Percentiles rank a stretch among this genome's conserved stretches.
phyloP scores from a whole-genome alignment of 2,888 invertebrate genomes.

The Invenusta paracnida region DNA sequence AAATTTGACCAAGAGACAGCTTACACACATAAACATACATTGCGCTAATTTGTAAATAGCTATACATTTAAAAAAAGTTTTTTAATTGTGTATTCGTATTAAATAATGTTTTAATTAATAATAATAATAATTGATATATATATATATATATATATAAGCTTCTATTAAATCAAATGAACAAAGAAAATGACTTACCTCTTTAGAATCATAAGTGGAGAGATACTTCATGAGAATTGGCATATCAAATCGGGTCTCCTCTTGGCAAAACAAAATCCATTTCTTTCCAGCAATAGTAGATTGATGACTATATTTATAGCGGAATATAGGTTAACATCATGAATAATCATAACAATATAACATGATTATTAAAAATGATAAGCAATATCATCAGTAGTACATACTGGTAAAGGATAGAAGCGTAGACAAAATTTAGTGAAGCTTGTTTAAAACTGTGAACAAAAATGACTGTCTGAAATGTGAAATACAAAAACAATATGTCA shows the following conservation, averaged over 20 bases:
- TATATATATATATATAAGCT: no score
- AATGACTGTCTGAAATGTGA: background rate
- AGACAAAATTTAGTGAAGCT: background rate
- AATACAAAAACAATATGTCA: background rate
- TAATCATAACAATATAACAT: background rate
- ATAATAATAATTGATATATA: no score
- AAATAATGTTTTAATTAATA: no score
- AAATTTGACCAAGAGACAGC: no score
- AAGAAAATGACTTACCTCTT: background rate
- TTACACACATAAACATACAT: no score
- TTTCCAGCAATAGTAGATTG: background rate
- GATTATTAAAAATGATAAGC: background rate
- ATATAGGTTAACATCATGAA: background rate
- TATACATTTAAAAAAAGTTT: no score
- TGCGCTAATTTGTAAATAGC: no score
- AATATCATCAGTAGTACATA: background rate
- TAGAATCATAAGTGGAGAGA: background rate
- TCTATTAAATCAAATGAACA: background rate
- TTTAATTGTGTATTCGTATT: no score
- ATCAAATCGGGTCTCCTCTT: conserved; percentile 36
- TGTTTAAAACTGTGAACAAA: background rate
- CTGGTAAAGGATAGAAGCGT: conserved; percentile 5
- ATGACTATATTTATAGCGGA: background rate
- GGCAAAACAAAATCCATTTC: conserved; percentile 37
- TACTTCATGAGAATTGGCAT: background rate